These are phyloP conservation scores for Leptoteleia sp. DNA, from an alignment of 1,140 invertebrate genomes.

Conservation along the genomic window DNA sequence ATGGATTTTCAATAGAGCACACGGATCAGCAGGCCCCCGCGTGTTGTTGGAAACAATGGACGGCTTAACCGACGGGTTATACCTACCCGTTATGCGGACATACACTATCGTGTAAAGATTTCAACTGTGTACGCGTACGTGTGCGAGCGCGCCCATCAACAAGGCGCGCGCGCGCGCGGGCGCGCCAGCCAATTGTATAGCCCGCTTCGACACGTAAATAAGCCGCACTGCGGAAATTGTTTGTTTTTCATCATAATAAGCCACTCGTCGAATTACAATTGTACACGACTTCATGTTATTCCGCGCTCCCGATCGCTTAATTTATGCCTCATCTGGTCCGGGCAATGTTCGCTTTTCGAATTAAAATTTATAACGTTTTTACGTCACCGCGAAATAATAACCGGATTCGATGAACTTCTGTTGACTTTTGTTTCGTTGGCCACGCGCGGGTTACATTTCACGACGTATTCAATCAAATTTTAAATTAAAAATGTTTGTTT, in stretches of 20 bases:
- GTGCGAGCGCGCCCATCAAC: constrained; percentile 22
- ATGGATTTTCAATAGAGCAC: constrained; percentile 78
- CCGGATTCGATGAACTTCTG: too few species aligned
- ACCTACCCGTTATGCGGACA: constrained; percentile 59
- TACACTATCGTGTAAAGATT: constrained; percentile 67
- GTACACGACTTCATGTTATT: constrained; percentile 22
- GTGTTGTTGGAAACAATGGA: constrained; percentile 76
- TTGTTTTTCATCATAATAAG: constrained; percentile 37
- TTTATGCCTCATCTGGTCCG: constrained; percentile 1
- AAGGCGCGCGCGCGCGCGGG: constrained; percentile 15
- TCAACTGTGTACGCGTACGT: constrained; percentile 25
- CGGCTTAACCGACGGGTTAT: constrained; percentile 72
- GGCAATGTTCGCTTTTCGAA: too few species aligned
- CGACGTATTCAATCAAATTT: too few species aligned
- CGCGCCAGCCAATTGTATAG: constrained; percentile 10
- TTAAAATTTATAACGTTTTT: too few species aligned
- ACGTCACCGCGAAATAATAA: too few species aligned
- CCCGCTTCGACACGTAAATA: constrained; percentile 28
- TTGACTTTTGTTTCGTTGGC: too few species aligned
- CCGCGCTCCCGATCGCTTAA: background rate
- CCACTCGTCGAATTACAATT: constrained; percentile 33
- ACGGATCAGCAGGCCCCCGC: constrained; percentile 74
- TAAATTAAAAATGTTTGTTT: too few species aligned
- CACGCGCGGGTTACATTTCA: too few species aligned
- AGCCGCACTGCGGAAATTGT: constrained; percentile 36